Conservation (phyloP, 2,797 vertebrate species). For the Gila robusta region DNA sequence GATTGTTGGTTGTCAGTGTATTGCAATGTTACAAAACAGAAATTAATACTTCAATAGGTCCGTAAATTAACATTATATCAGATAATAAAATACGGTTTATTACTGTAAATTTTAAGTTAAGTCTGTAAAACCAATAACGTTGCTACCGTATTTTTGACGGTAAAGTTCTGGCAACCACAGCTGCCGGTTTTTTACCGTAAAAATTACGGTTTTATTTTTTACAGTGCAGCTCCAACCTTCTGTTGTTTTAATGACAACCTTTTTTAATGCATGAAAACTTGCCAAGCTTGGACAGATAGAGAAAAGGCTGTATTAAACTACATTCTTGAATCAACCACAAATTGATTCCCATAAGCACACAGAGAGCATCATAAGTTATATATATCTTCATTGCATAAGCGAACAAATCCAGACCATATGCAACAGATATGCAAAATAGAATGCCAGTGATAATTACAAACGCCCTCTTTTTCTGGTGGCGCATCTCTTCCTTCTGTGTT, state of each 20-base stretch:
- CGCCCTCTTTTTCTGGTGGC: conserved; percentile 44
- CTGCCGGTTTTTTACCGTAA: too few species aligned
- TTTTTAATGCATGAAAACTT: conserved; percentile 2
- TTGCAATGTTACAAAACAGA: too few species aligned
- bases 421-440: conserved; percentile 11
- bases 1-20: too few species aligned
- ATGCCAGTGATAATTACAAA: conserved; percentile 37
- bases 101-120: too few species aligned
- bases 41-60: too few species aligned
- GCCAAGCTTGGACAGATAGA: conserved; percentile 18
- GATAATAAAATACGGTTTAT: too few species aligned
- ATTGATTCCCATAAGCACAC: not conserved
- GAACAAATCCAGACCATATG: not conserved
- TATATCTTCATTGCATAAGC: not conserved
- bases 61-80: too few species aligned
- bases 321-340: not conserved
- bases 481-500: conserved; percentile 25
- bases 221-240: not conserved
- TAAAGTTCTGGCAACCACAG: too few species aligned
- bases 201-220: too few species aligned
- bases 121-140: too few species aligned
- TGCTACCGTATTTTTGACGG: too few species aligned
- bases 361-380: not conserved
- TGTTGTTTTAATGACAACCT: not conserved
- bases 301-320: conserved; percentile 12